A percentile compares a stretch with the other conserved stretches of the same genome.
These are phyloP conservation scores for Catocala nupta DNA, from an alignment of 2,888 invertebrate species.

Conservation along the genomic window DNA sequence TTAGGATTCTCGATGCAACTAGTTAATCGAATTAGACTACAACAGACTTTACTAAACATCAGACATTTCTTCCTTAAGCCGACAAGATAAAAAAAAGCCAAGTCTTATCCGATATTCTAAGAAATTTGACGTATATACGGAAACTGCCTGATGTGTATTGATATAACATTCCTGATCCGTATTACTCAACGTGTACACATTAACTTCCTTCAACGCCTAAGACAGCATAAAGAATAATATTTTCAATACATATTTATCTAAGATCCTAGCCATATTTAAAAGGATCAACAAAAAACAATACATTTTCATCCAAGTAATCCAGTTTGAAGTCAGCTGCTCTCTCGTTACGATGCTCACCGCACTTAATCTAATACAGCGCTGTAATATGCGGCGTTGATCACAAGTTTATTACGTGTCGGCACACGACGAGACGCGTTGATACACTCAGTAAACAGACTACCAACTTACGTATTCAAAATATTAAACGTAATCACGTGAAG, in stretches of 20 bases:
- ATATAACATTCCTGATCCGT: no score
- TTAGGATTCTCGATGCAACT: conserved; percentile 32
- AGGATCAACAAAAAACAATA: conserved; percentile 56
- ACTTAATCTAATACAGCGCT: conserved; percentile 58
- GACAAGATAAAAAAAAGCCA: no score
- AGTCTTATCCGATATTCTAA: no score
- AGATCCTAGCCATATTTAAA: conserved; percentile 45
- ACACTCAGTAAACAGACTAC: conserved; percentile 1
- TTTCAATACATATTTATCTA: conserved; percentile 24
- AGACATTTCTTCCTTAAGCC: no score
- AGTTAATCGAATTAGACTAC: no score
- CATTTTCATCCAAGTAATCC: conserved; percentile 64
- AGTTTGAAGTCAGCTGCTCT: conserved; percentile 59
- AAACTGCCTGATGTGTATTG: no score
- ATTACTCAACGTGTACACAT: no score
- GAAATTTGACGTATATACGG: no score
- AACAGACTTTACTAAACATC: no score
- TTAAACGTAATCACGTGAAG: not conserved
- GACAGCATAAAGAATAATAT: conserved; percentile 18
- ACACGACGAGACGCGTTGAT: conserved; percentile 12
- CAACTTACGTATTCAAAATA: conserved; percentile 1
- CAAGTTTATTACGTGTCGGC: conserved; percentile 51
- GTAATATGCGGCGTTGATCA: conserved; percentile 53
- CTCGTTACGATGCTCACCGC: conserved; percentile 59
- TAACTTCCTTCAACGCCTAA: not conserved